Conservation (phyloP, 1,140 invertebrate genomes). For the Pseudomyrmex gracilis region DNA sequence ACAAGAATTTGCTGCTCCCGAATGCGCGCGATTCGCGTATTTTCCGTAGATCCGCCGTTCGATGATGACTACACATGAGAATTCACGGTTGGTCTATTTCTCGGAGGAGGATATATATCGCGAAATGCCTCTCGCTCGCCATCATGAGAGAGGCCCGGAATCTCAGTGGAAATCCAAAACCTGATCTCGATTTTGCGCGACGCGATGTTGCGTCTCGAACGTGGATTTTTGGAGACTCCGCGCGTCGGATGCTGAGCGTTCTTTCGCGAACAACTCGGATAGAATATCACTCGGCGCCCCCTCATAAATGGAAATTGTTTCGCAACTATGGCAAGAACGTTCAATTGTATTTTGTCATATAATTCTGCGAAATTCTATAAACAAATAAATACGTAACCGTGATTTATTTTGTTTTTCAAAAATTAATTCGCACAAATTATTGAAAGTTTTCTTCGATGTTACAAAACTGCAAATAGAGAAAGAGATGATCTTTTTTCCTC, state of each 20-base stretch:
- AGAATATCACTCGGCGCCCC: slow-evolving; percentile 4
- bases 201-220: not conserved
- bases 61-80: slow-evolving; percentile 25
- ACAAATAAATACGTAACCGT: slow-evolving; percentile 5
- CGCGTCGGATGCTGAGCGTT: slow-evolving; percentile 10
- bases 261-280: slow-evolving; percentile 8
- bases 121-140: not conserved
- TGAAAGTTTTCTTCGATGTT: not conserved
- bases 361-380: no score
- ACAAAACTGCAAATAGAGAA: not conserved
- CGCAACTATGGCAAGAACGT: slow-evolving; percentile 4
- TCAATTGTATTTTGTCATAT: not conserved
- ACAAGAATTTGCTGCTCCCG: slow-evolving; percentile 1
- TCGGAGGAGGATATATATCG: slow-evolving; percentile 8
- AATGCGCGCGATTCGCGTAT: slow-evolving; percentile 2
- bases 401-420: not conserved
- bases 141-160: slow-evolving; percentile 17
- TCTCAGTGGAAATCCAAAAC: slow-evolving; percentile 33
- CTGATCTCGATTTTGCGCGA: not conserved
- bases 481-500: not conserved
- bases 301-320: slow-evolving; percentile 53
- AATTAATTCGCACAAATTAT: not conserved
- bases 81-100: slow-evolving; percentile 13
- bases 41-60: slow-evolving; percentile 13
- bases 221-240: slow-evolving; percentile 12